Evolutionary conservation across 2,113 vertebrate species (phyloP).

Genomic region (Vidua chalybeata): DNA sequence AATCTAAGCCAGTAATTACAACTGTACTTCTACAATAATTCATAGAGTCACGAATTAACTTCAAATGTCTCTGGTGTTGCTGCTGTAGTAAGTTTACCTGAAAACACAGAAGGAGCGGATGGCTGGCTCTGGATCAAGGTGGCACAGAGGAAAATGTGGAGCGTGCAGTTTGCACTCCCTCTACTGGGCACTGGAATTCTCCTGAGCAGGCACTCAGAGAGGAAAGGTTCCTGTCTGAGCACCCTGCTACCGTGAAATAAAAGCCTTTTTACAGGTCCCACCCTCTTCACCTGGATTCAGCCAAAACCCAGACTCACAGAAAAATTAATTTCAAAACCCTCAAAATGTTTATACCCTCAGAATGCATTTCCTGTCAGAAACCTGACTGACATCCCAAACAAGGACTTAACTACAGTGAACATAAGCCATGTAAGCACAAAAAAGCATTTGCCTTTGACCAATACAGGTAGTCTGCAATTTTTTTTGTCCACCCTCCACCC

Average conservation of each 20-base stretch:
- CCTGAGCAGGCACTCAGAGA: background rate
- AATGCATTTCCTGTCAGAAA: background rate
- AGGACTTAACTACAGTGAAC: background rate
- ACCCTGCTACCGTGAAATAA: background rate
- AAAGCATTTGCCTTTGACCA: background rate
- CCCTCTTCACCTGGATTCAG: background rate
- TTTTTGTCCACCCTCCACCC: rapidly evolving
- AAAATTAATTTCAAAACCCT: background rate
- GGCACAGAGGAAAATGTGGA: background rate
- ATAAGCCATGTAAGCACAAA: background rate
- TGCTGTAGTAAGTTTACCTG: background rate
- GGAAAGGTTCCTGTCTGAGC: rapidly evolving
- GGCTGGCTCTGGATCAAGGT: background rate
- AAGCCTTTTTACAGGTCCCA: background rate
- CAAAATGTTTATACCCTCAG: background rate
- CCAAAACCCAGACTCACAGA: background rate
- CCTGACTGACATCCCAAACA: background rate
- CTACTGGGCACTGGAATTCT: slow-evolving; percentile 49
- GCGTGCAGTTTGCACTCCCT: slow-evolving; percentile 60
- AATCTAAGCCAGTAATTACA: background rate
- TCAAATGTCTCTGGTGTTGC: background rate
- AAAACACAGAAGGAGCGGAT: background rate
- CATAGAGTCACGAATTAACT: background rate
- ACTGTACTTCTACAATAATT: background rate
- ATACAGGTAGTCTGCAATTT: background rate